Percentiles rank a stretch among this genome's conserved stretches.
These are phyloP conservation scores for Cololabis saira DNA, from an alignment of 2,113 vertebrate species.

Conservation along the genomic window DNA sequence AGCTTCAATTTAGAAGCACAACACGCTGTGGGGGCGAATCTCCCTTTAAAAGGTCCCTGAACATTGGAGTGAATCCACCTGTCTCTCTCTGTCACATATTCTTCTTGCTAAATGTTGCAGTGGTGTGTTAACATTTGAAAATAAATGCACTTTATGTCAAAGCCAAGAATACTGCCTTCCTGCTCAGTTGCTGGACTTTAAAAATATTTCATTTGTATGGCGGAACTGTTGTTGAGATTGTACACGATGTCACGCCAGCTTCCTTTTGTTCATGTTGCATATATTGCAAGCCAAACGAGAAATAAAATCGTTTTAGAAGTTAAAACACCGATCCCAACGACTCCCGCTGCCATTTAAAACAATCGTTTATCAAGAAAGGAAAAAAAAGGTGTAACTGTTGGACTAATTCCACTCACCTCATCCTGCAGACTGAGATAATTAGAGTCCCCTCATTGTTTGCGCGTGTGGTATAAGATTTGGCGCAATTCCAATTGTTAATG, in stretches of 20 bases:
- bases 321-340: no score
- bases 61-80: not conserved
- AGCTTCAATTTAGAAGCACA: no score
- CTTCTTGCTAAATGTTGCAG: not conserved
- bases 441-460: conserved; percentile 5
- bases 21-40: no score
- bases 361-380: not conserved
- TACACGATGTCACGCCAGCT: no score
- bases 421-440: not conserved
- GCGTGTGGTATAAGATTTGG: not conserved
- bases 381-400: not conserved
- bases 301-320: no score
- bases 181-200: no score
- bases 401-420: conserved; percentile 52
- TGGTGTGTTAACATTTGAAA: not conserved
- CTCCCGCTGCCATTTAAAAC: not conserved
- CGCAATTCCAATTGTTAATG: not conserved
- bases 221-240: no score
- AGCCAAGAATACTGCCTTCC: not conserved
- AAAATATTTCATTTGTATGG: no score
- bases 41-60: not conserved
- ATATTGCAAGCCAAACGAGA: no score
- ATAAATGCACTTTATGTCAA: not conserved
- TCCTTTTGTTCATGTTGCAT: no score
- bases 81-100: not conserved